These are phyloP conservation scores for Labia minor DNA, from an alignment of 2,888 invertebrate species.

Conservation along the genomic window DNA sequence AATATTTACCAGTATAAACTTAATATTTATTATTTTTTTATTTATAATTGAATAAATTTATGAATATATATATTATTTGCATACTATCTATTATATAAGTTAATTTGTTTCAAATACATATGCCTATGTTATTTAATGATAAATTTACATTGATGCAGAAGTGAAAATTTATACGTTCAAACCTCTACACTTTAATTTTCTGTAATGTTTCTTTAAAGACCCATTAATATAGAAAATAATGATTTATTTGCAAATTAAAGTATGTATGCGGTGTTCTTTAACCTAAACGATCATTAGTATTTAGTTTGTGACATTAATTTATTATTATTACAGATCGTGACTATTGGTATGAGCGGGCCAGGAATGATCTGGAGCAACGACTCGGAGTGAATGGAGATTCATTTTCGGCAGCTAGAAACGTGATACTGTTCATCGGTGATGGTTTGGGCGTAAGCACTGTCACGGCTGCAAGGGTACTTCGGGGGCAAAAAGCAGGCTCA, in stretches of 20 bases:
- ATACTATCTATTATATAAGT: too few relatives aligned
- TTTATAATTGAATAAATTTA: background rate
- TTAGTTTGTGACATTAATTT: too few relatives aligned
- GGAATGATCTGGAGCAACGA: constrained; percentile 44
- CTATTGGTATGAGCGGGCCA: constrained; percentile 49
- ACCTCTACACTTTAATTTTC: too few relatives aligned
- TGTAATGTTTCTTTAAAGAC: too few relatives aligned
- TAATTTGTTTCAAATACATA: too few relatives aligned
- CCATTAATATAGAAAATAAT: too few relatives aligned
- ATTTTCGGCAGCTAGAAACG: constrained; percentile 43
- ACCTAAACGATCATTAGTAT: too few relatives aligned
- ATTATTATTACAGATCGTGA: constrained; percentile 40
- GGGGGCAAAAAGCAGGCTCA: constrained; percentile 48
- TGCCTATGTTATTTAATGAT: too few relatives aligned
- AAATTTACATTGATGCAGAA: too few relatives aligned
- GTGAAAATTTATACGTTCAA: too few relatives aligned
- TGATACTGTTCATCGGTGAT: constrained; percentile 61
- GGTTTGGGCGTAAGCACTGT: constrained; percentile 64
- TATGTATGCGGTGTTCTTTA: too few relatives aligned
- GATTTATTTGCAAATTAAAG: too few relatives aligned
- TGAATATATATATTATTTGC: background rate
- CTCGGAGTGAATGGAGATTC: constrained; percentile 28
- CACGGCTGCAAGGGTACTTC: constrained; percentile 57
- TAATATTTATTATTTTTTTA: background rate
- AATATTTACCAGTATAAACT: background rate